These are phyloP conservation scores for Xanthostigma xanthostigma DNA, from an alignment of 2,888 invertebrate genomes.

Conservation along the genomic window DNA sequence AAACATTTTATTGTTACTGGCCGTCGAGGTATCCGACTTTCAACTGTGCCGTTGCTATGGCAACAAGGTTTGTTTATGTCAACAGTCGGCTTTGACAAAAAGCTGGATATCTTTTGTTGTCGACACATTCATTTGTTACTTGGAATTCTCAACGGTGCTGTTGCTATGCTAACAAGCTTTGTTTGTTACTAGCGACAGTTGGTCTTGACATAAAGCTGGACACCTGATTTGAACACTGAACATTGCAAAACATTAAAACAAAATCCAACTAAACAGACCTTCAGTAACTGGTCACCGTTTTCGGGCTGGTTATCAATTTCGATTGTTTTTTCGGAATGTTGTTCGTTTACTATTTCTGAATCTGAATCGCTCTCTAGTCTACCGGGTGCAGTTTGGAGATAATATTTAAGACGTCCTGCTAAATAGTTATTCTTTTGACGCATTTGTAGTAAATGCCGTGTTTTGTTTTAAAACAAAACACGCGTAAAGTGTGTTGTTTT, in stretches of 20 bases:
- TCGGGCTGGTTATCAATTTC: conserved; percentile 11
- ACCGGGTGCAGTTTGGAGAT: conserved; percentile 30
- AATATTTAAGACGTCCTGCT: conserved; percentile 17
- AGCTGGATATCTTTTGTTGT: too few relatives aligned
- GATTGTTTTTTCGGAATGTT: conserved; percentile 4
- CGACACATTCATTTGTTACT: too few relatives aligned
- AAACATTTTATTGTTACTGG: too few relatives aligned
- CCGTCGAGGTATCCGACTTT: too few relatives aligned
- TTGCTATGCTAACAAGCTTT: too few relatives aligned
- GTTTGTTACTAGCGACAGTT: too few relatives aligned
- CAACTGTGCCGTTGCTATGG: too few relatives aligned
- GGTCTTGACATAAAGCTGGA: too few relatives aligned
- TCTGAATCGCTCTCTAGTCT: conserved; percentile 22
- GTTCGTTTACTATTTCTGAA: conserved; percentile 7
- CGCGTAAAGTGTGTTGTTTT: neutral
- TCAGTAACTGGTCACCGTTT: conserved; percentile 10
- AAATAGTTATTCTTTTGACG: neutral
- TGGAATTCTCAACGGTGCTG: too few relatives aligned
- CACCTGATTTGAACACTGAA: too few relatives aligned
- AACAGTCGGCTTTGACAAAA: too few relatives aligned
- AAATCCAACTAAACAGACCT: conserved; percentile 7
- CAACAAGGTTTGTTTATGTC: too few relatives aligned
- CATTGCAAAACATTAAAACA: neutral
- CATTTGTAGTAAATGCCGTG: neutral
- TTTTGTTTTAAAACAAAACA: neutral